Conservation (phyloP, 2,888 invertebrate species). For the Agrochola lota region DNA sequence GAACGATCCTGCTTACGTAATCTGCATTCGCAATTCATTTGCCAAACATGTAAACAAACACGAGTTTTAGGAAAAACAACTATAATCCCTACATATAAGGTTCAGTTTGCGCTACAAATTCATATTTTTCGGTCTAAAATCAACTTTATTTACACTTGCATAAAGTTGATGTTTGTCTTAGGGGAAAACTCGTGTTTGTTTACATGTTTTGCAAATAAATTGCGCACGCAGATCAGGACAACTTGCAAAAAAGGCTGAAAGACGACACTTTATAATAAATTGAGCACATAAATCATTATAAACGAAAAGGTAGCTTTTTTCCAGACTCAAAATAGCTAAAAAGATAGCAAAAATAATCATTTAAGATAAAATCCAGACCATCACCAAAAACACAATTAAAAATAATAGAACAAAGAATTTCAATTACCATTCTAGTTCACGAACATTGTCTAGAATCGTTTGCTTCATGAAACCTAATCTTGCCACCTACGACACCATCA, state of each 20-base stretch:
- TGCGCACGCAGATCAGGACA: too few species aligned
- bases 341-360: neutral
- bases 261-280: neutral
- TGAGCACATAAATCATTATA: too few species aligned
- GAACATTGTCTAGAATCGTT: neutral
- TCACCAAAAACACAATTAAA: neutral
- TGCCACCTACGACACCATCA: constrained; percentile 10
- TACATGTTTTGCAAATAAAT: too few species aligned
- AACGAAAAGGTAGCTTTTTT: neutral
- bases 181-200: too few species aligned
- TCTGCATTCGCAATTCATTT: too few species aligned
- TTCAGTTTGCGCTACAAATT: too few species aligned
- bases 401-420: constrained; percentile 16
- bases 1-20: neutral
- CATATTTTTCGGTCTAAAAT: too few species aligned
- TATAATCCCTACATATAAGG: too few species aligned
- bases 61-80: too few species aligned
- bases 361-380: constrained; percentile 3
- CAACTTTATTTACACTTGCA: too few species aligned
- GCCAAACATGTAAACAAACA: too few species aligned
- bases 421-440: constrained; percentile 5
- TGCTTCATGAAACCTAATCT: constrained; percentile 25
- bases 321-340: neutral
- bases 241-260: neutral
- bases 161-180: too few species aligned